A percentile compares a stretch with the other conserved stretches of the same genome.
These are phyloP conservation scores for Prenolepis imparis DNA, from an alignment of 2,888 invertebrate genomes.

Conservation along the genomic window DNA sequence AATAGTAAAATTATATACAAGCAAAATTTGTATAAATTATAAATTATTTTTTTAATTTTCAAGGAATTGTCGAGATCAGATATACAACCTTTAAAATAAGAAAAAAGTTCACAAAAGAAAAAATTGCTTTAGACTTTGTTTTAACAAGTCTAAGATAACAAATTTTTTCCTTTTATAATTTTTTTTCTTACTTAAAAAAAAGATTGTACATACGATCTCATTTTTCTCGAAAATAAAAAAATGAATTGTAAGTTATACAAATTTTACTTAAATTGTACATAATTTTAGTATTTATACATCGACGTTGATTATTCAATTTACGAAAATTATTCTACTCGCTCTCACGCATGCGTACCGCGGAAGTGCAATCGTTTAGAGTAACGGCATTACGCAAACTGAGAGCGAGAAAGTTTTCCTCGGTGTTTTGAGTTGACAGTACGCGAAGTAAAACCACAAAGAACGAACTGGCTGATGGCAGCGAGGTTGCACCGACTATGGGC, in stretches of 20 bases:
- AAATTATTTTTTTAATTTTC: neutral
- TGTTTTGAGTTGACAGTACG: constrained; percentile 28
- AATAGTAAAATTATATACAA: neutral
- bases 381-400: constrained; percentile 24
- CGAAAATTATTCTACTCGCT: neutral
- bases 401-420: constrained; percentile 16
- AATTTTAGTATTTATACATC: neutral
- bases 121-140: neutral
- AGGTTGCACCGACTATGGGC: constrained; percentile 23
- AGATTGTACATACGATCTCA: too few species aligned
- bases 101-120: too few species aligned
- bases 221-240: too few species aligned
- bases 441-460: constrained; percentile 46
- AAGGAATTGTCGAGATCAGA: neutral
- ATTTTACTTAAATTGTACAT: too few species aligned
- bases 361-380: constrained; percentile 9
- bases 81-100: too few species aligned
- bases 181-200: too few species aligned
- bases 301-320: constrained; percentile 5
- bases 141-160: neutral
- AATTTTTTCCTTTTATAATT: too few species aligned
- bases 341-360: neutral
- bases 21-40: neutral
- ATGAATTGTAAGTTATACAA: too few species aligned
- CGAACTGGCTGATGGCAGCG: constrained; percentile 34